A percentile compares a stretch with the other conserved stretches of the same genome.
phyloP scores from a whole-genome alignment of 2,888 invertebrate species.

The Agrotis ipsilon region DNA sequence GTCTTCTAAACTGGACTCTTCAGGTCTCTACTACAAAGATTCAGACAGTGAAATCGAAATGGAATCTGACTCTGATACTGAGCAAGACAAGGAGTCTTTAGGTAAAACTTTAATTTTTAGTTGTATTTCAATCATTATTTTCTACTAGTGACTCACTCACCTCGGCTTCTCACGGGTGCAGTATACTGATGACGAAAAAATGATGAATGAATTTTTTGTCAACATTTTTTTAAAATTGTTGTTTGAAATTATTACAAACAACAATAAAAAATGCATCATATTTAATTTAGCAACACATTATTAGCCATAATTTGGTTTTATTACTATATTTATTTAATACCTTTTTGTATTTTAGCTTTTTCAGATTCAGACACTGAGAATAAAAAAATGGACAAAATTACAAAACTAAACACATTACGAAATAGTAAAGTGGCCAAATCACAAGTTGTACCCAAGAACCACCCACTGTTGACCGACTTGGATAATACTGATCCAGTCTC shows the following conservation, averaged over 20 bases:
- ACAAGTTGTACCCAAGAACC: constrained; percentile 82
- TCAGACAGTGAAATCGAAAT: constrained; percentile 92
- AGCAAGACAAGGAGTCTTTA: constrained; percentile 90
- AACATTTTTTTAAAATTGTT: too few species aligned
- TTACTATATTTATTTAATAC: background rate
- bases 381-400: constrained; percentile 82
- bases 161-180: too few species aligned
- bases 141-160: too few species aligned
- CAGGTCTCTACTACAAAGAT: constrained; percentile 93
- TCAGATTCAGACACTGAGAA: constrained; percentile 92
- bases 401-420: constrained; percentile 82
- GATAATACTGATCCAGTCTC: constrained; percentile 94
- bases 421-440: constrained; percentile 79
- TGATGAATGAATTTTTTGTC: too few species aligned
- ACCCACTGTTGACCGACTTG: constrained; percentile 95
- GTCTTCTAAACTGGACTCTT: constrained; percentile 92
- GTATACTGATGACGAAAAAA: too few species aligned
- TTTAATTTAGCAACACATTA: too few species aligned
- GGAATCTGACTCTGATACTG: constrained; percentile 90
- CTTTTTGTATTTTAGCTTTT: constrained; percentile 87
- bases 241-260: too few species aligned
- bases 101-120: constrained; percentile 76
- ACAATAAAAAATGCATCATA: too few species aligned
- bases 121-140: background rate
- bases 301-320: too few species aligned